phyloP scores from a whole-genome alignment of 2,888 invertebrate genomes.

The Diogma glabrata region DNA sequence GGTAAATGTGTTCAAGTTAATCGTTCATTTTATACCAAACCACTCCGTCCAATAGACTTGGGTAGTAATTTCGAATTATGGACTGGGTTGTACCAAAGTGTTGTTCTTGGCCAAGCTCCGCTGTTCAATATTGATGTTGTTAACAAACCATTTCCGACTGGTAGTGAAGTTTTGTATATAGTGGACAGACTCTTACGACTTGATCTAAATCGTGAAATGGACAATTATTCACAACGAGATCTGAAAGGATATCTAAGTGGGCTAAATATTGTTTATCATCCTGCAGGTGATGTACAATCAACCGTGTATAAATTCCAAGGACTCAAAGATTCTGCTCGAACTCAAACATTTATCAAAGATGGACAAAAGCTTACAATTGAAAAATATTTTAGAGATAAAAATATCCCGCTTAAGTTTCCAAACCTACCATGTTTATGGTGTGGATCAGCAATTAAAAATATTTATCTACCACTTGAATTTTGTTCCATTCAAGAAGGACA shows the following conservation, averaged over 20 bases:
- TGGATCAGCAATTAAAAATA: constrained; percentile 49
- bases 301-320: constrained; percentile 26
- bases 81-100: constrained; percentile 88
- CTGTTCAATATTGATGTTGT: constrained; percentile 86
- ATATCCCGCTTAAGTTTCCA: constrained; percentile 38
- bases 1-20: constrained; percentile 26
- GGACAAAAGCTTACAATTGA: constrained; percentile 34
- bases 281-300: constrained; percentile 21
- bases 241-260: constrained; percentile 22
- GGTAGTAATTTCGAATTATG: constrained; percentile 80
- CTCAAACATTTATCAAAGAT: constrained; percentile 30
- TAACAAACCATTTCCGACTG: constrained; percentile 64
- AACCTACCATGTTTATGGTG: constrained; percentile 78
- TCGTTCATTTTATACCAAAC: constrained; percentile 64
- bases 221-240: neutral
- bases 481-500: constrained; percentile 71
- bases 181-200: neutral
- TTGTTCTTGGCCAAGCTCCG: constrained; percentile 77
- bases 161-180: constrained; percentile 36
- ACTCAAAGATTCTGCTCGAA: constrained; percentile 26
- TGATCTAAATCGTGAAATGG: neutral
- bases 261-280: constrained; percentile 26
- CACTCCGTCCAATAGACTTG: constrained; percentile 38
- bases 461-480: constrained; percentile 74
- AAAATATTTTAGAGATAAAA: constrained; percentile 23